A percentile compares a stretch with the other conserved stretches of the same genome.
Evolutionary conservation across 2,888 invertebrate species (phyloP).

Genomic region (Andrena flavipes): DNA sequence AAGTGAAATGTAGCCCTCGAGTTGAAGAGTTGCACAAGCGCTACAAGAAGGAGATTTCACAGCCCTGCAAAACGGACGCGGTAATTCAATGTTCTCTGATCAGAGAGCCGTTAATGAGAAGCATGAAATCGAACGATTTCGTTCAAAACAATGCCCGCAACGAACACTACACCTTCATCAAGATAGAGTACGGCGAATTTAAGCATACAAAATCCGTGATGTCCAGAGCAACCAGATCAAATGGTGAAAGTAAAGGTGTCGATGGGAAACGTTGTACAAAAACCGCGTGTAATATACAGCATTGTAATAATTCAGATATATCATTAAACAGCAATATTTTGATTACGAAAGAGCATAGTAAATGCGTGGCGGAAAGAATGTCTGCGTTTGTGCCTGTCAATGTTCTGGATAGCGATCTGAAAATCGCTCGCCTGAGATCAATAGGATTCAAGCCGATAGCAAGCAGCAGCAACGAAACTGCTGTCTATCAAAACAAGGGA

Average conservation of each 20-base stretch:
- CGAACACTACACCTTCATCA: slow-evolving; percentile 52
- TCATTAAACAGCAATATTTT: slow-evolving; percentile 10
- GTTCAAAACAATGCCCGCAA: slow-evolving; percentile 23
- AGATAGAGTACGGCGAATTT: slow-evolving; percentile 45
- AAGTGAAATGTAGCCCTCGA: slow-evolving; percentile 4
- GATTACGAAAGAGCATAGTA: slow-evolving; percentile 10
- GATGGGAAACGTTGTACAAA: slow-evolving; percentile 3
- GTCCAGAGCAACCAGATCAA: slow-evolving; percentile 19
- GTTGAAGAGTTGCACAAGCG: background rate
- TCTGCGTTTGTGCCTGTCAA: slow-evolving; percentile 83
- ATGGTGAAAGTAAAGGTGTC: slow-evolving; percentile 25
- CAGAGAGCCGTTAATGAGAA: slow-evolving; percentile 47
- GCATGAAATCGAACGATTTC: slow-evolving; percentile 5
- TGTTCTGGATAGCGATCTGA: slow-evolving; percentile 72
- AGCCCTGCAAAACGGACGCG: slow-evolving; percentile 64
- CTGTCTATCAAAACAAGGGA: background rate
- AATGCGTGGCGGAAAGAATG: slow-evolving; percentile 34
- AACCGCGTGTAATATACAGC: slow-evolving; percentile 5
- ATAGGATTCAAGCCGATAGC: slow-evolving; percentile 83
- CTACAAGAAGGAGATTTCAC: slow-evolving; percentile 16
- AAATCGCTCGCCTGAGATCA: slow-evolving; percentile 79
- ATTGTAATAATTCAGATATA: background rate
- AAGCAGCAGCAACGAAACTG: slow-evolving; percentile 17
- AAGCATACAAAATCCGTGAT: slow-evolving; percentile 42
- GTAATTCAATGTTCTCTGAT: slow-evolving; percentile 76